Base-by-base conservation (phyloP, 30 jellyfish, hydroid and myxozoan genomes). In the Rhopilema esculentum region DNA sequence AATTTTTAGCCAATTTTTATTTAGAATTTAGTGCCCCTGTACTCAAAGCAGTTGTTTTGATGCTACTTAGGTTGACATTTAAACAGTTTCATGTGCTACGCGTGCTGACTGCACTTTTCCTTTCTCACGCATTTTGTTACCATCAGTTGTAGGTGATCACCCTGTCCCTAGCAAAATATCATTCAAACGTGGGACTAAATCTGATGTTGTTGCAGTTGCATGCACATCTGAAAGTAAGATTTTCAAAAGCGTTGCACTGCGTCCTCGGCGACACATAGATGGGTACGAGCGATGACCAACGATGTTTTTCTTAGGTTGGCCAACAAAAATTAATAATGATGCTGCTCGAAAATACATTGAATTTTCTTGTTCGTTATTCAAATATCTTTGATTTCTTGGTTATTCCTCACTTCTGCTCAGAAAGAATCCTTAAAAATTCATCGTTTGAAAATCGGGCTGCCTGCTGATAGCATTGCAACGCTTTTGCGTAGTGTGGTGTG, bases 201-300 rank as follows among this genome's bases (percentile, higher is more conserved):
- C 49, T 63, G 94, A 85, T 28, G 86, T 85, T 17, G 66, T 69
- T 62, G 88, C 94, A 29, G 94, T 85, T 85, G 94, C 94, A 18
- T 21, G 84, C 51, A 68, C 94, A 64, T 65, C 88, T 29, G 88
- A 85, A 85, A 85, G 94, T 85, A 85, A 85, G 94, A 71, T n/a
- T 62, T 1, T 21, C 81, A 84, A 66, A 27, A 50, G 91, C 79
- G 57, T 69, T 69, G 84, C 85, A 6, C 65, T 69, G 29, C 15
- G n/a, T 24, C 69, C 49, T 20, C 12, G 21, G 21, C 21, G 52
- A 25, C 63, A 6, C 12, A 12, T 12, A 12, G 57, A 12, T 40
- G 12, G 57, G 9, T 12, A 40, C 6, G 57, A 6, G 57, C 12
- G 57, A 40, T 12, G 57, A 12, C 57, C 57, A n/a, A n/a, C n/a